phyloP scores from a whole-genome alignment of 2,888 invertebrate genomes.

The Podotricha telesiphe region DNA sequence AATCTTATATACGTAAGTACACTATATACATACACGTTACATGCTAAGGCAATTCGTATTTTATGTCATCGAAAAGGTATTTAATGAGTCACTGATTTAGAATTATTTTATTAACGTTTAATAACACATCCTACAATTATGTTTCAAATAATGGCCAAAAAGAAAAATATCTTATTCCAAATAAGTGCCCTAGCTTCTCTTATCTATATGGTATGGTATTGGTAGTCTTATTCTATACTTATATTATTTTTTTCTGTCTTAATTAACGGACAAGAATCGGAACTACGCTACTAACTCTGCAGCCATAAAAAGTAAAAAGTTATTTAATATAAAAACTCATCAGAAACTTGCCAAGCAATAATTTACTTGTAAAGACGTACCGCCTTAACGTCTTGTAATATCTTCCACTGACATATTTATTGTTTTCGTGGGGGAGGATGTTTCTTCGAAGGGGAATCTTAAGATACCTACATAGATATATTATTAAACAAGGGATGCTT shows the following conservation, averaged over 20 bases:
- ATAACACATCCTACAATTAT: too few species aligned
- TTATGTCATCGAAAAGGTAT: too few species aligned
- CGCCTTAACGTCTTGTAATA: constrained; percentile 75
- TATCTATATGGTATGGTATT: background rate
- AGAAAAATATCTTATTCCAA: too few species aligned
- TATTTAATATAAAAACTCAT: constrained; percentile 76
- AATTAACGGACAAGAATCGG: constrained; percentile 52
- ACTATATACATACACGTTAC: too few species aligned
- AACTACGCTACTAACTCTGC: constrained; percentile 58
- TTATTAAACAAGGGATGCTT: constrained; percentile 50
- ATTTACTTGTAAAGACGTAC: constrained; percentile 71
- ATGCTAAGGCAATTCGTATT: too few species aligned
- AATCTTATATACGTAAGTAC: too few species aligned
- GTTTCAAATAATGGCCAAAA: too few species aligned
- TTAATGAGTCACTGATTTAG: too few species aligned
- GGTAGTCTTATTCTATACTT: background rate
- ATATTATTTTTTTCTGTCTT: background rate
- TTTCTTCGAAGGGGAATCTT: constrained; percentile 56
- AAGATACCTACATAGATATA: constrained; percentile 41
- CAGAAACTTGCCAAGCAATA: constrained; percentile 78
- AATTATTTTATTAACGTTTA: too few species aligned
- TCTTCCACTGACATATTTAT: constrained; percentile 82
- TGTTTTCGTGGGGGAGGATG: constrained; percentile 67
- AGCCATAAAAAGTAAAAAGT: constrained; percentile 77
- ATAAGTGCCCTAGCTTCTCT: background rate